A percentile compares a stretch with the other conserved stretches of the same genome.
Conservation (phyloP, 2,797 vertebrate genomes). For the Melanotaenia pygmaea region DNA sequence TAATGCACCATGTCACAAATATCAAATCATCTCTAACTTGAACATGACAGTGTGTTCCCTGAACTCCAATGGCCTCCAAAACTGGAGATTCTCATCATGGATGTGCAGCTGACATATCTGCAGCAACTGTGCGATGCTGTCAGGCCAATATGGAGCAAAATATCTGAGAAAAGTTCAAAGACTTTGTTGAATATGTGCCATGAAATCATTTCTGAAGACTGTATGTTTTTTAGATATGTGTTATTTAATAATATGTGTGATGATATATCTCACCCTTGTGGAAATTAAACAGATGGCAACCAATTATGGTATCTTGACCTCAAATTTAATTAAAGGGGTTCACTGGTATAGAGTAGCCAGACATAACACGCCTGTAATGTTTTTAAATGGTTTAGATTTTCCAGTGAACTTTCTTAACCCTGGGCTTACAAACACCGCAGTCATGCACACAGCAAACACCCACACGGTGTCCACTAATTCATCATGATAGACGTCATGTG, state of each 20-base stretch:
- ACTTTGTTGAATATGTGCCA: too few relatives aligned
- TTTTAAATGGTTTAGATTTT: conserved; percentile 71
- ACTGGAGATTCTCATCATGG: too few relatives aligned
- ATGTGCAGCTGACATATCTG: too few relatives aligned
- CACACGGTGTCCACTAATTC: conserved; percentile 27
- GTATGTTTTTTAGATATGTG: neutral
- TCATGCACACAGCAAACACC: conserved; percentile 30
- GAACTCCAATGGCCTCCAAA: too few relatives aligned
- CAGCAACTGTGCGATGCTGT: too few relatives aligned
- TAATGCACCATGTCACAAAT: conserved; percentile 16
- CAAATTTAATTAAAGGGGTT: conserved; percentile 36
- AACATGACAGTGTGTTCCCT: neutral
- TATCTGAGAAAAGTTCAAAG: too few relatives aligned
- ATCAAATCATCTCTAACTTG: neutral
- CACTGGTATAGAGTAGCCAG: conserved; percentile 58
- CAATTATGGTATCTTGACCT: conserved; percentile 46
- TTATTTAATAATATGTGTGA: neutral
- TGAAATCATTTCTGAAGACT: too few relatives aligned
- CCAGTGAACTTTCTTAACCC: conserved; percentile 64
- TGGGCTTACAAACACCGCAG: conserved; percentile 19
- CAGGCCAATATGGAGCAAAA: too few relatives aligned
- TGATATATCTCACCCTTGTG: neutral
- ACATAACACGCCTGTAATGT: conserved; percentile 71
- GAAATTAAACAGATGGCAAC: conserved; percentile 23
- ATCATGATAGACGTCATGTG: conserved; percentile 63